Conservation (phyloP, 2,888 invertebrate species). For the Cryptosula pallasiana region DNA sequence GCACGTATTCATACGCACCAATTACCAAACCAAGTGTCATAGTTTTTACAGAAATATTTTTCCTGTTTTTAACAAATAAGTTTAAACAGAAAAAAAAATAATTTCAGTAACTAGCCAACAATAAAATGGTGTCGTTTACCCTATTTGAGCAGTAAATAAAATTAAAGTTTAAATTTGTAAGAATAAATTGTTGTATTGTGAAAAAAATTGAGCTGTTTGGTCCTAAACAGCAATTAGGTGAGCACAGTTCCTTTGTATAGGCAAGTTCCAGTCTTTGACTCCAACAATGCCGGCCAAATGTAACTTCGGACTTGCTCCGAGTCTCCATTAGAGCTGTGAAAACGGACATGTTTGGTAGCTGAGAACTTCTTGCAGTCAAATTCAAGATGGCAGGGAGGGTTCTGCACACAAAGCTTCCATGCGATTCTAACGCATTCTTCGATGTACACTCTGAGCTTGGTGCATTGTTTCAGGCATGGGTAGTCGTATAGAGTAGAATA, state of each 20-base stretch:
- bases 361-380: conserved; percentile 62
- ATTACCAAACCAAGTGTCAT: too few relatives aligned
- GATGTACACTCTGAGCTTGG: conserved; percentile 72
- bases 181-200: too few relatives aligned
- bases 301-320: conserved; percentile 73
- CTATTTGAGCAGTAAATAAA: too few relatives aligned
- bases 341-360: conserved; percentile 72
- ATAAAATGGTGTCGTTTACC: too few relatives aligned
- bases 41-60: too few relatives aligned
- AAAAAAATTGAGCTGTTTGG: too few relatives aligned
- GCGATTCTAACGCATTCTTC: conserved; percentile 77
- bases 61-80: too few relatives aligned
- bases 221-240: conserved; percentile 62
- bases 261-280: conserved; percentile 64
- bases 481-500: conserved; percentile 88
- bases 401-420: conserved; percentile 77
- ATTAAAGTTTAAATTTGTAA: too few relatives aligned
- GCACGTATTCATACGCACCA: too few relatives aligned
- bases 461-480: conserved; percentile 75
- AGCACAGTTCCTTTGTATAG: conserved; percentile 80
- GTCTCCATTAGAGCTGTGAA: conserved; percentile 69
- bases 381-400: conserved; percentile 51
- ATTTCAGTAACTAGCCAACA: too few relatives aligned
- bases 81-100: too few relatives aligned
- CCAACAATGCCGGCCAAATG: conserved; percentile 80